Evolutionary conservation across 2,797 vertebrate species (phyloP).

Genomic region (Platalea minor): DNA sequence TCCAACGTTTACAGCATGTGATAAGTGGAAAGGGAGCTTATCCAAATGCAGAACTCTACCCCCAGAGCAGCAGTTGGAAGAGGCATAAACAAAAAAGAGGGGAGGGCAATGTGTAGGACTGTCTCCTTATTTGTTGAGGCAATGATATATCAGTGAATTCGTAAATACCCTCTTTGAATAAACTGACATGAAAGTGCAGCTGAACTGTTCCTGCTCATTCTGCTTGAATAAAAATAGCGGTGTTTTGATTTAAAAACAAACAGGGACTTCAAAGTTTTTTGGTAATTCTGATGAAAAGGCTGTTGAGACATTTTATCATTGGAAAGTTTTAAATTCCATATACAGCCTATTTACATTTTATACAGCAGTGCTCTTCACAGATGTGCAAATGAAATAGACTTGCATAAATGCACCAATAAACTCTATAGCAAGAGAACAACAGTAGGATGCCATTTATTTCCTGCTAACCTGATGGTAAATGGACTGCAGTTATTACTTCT

Average conservation of each 20-base stretch:
- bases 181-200: not conserved
- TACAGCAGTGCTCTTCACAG: not conserved
- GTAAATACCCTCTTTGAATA: not conserved
- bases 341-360: not conserved
- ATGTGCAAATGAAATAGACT: not conserved
- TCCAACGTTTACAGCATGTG: not conserved
- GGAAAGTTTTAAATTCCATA: not conserved
- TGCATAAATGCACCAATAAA: not conserved
- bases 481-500: not conserved
- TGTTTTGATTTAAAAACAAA: constrained; percentile 32
- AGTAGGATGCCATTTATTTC: not conserved
- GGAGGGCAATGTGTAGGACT: not conserved
- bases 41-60: not conserved
- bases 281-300: not conserved
- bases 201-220: not conserved
- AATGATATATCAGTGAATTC: not conserved
- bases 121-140: not conserved
- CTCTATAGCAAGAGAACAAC: not conserved
- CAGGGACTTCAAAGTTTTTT: not conserved
- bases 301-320: not conserved
- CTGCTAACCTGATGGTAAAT: not conserved
- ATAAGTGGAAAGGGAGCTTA: not conserved
- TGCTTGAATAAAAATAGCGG: not conserved
- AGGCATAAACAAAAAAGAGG: not conserved
- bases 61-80: not conserved